Conservation (phyloP, 2,888 invertebrate species). For the Drosophila rubida region DNA sequence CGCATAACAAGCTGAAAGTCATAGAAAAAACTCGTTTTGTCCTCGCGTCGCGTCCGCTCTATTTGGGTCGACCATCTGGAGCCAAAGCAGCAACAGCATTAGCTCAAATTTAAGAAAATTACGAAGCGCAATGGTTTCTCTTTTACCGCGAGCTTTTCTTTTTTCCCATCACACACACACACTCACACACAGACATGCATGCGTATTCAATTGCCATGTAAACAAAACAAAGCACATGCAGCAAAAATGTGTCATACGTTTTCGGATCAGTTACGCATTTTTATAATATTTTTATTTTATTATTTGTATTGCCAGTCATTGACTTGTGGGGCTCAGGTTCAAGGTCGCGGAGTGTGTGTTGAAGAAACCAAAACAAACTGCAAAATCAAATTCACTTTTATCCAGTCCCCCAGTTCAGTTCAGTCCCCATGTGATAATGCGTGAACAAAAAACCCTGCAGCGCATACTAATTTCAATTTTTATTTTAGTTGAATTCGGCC, state of each 20-base stretch:
- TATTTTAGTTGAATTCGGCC: slow-evolving; percentile 3
- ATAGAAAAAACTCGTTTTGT: slow-evolving; percentile 62
- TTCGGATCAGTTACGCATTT: slow-evolving; percentile 28
- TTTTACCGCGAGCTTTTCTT: slow-evolving; percentile 11
- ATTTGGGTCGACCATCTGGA: slow-evolving; percentile 61
- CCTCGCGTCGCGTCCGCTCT: slow-evolving; percentile 2
- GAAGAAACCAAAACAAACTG: slow-evolving; percentile 60
- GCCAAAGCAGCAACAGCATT: slow-evolving; percentile 14
- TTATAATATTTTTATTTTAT: slow-evolving; percentile 15
- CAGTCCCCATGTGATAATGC: slow-evolving; percentile 39
- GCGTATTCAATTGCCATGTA: slow-evolving; percentile 8
- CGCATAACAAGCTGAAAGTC: slow-evolving; percentile 27
- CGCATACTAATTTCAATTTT: slow-evolving; percentile 68
- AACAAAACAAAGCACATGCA: slow-evolving; percentile 29
- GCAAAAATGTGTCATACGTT: slow-evolving; percentile 31
- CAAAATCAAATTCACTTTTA: slow-evolving; percentile 69
- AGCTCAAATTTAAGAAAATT: slow-evolving; percentile 46
- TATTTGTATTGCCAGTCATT: slow-evolving; percentile 59
- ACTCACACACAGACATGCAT: not conserved
- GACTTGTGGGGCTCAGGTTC: slow-evolving; percentile 73
- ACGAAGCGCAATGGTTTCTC: slow-evolving; percentile 46
- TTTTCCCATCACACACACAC: slow-evolving; percentile 3
- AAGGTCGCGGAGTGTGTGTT: slow-evolving; percentile 54
- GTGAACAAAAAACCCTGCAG: slow-evolving; percentile 35
- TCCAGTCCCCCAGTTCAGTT: slow-evolving; percentile 25